phyloP scores from a whole-genome alignment of 2,113 vertebrate genomes.

The Pomatorhinus ruficollis region DNA sequence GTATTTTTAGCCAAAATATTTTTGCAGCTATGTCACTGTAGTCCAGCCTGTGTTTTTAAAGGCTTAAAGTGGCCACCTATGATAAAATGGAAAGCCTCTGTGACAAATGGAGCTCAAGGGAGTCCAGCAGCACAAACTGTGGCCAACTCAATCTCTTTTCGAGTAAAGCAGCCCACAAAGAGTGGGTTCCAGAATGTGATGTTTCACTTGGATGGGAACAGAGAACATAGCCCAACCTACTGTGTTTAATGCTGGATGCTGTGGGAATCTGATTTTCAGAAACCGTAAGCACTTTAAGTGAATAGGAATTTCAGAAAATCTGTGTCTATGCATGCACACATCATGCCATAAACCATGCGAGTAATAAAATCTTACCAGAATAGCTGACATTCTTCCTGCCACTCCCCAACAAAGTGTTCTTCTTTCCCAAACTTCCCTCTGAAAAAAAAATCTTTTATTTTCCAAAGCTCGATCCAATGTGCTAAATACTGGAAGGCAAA shows the following conservation, averaged over 20 bases:
- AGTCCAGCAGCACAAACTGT: neutral
- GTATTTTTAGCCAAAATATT: neutral
- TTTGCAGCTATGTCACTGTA: neutral
- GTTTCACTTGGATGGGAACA: neutral
- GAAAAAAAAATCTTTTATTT: neutral
- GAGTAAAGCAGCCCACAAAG: neutral
- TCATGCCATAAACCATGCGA: neutral
- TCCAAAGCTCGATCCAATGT: neutral
- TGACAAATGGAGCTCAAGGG: neutral
- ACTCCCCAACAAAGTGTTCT: neutral
- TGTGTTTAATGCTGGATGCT: neutral
- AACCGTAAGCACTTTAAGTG: neutral
- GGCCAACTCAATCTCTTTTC: neutral
- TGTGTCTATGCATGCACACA: neutral
- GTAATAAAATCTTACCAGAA: conserved; percentile 27
- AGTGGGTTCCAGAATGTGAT: neutral
- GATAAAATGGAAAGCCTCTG: neutral
- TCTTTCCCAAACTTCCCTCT: conserved; percentile 21
- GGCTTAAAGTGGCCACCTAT: neutral
- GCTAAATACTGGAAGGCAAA: conserved; percentile 27
- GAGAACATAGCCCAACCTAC: neutral
- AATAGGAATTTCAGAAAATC: neutral
- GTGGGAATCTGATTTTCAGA: neutral
- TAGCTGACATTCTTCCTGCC: conserved; percentile 17
- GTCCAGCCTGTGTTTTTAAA: neutral